phyloP scores from a whole-genome alignment of 2,888 invertebrate genomes.

The Acanthoscelides obtectus region DNA sequence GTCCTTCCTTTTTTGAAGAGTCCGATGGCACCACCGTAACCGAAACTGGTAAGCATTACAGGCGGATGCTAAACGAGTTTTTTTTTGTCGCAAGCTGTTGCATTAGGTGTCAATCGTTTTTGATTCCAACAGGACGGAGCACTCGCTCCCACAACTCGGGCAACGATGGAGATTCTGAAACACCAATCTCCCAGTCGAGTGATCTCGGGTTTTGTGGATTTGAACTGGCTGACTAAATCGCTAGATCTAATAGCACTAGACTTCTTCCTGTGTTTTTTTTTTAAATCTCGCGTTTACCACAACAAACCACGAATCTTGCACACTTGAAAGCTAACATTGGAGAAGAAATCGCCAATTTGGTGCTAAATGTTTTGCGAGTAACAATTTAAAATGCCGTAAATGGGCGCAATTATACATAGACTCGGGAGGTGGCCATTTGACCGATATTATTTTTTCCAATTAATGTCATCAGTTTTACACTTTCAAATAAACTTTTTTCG shows the following conservation, averaged over 20 bases:
- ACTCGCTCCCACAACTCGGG: too few species aligned
- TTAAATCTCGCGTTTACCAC: slow-evolving; percentile 2
- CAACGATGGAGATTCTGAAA: too few species aligned
- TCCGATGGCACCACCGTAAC: slow-evolving; percentile 1
- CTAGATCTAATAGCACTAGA: not conserved
- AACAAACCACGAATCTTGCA: slow-evolving; percentile 1
- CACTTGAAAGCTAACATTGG: slow-evolving; percentile 2
- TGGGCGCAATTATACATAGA: not conserved
- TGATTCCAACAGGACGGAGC: too few species aligned
- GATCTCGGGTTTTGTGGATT: not conserved
- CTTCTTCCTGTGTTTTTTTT: not conserved
- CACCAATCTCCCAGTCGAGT: not conserved
- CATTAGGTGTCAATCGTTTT: not conserved
- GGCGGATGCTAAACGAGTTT: slow-evolving; percentile 1
- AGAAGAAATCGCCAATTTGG: slow-evolving; percentile 1
- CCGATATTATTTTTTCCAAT: too few species aligned
- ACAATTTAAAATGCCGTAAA: not conserved
- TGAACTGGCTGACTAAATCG: not conserved
- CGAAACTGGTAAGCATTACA: slow-evolving; percentile 1
- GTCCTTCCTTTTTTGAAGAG: slow-evolving; percentile 3
- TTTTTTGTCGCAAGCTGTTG: slow-evolving; percentile 3
- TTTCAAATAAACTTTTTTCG: too few species aligned
- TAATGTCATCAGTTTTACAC: too few species aligned
- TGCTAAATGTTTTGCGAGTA: not conserved
- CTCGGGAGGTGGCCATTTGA: too few species aligned